Base-by-base conservation (phyloP, 2,888 invertebrate species). In the Linnaemya tessellans region DNA sequence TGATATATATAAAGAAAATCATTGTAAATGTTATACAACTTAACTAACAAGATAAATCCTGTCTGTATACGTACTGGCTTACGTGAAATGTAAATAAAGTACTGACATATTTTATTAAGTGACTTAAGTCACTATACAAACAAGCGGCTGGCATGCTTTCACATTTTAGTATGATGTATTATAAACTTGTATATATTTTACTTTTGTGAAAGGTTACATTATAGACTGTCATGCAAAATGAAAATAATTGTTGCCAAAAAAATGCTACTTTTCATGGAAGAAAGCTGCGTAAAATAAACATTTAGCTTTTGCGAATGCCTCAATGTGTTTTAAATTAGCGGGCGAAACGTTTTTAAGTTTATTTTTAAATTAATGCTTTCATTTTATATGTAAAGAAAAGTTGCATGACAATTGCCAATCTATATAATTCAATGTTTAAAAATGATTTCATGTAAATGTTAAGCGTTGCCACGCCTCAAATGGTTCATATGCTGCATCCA, bases 161-260 rank as follows among this genome's bases (percentile, higher is more conserved):
- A 49, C 1, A n/a, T 7, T 46, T 7, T 7, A n/a, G 15, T 5
- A 46, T 46, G 49, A 49, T 49, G 49, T 49, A 18, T 49, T 49
- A 18, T 18, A 49, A n/a, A 46, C n/a, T n/a, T 46, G n/a, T 46
- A n/a, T 46, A 43, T 43, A 8, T 51, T 51, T 20, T 51, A 22
- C 20, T 11, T 4, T 18, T 22, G 51, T 54, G 46, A 46, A 46
- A 46, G 46, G 46, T 22, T 54, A 22, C 20, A 54, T 54, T 54
- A 54, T 54, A 54, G 22, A 22, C 51, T 54, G 51, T 54, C 51
- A 58, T 15, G 58, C 58, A 30, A 30, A 58, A 35, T 15, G 30
- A 56, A 58, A 58, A 30, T n/a, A 58, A 58, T 35, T 35, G 58
- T 30, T 30, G n/a, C n/a, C n/a, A n/a, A n/a, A 58, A 35, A 54